Base-by-base conservation (phyloP, 2,888 invertebrate genomes). In the Archips crataeganus region DNA sequence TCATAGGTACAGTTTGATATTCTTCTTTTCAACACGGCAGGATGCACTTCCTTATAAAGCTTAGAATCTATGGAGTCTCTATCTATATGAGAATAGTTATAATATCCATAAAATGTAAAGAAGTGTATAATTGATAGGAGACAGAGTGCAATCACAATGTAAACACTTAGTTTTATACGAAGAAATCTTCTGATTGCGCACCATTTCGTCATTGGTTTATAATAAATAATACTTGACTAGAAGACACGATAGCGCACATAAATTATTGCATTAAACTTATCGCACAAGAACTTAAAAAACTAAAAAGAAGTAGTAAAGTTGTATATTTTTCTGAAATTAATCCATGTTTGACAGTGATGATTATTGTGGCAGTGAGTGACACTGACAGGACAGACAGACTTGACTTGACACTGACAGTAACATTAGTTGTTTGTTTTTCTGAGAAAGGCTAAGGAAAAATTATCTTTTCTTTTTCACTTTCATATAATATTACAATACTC, bases 1-100 rank as follows among this genome's bases (percentile, higher is more conserved):
- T 89, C 86, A 79, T 93, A 93, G 60, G 82, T 83, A 79, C 94
- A 94, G 61, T 88, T 84, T 6, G 80, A 82, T 72, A 83, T 84
- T 3, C 75, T 73, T 47, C 77, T 78, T 34, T 81, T 81, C 1
- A 77, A 42, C 3, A 78, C 71, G 57, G 80, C 80, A 0, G 90
- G 87, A 71, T 81, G 83, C 2, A 83, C 79, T 69, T 81, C 79
- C 61, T 78, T 82, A 64, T 83, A 87, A 2, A 93, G 79, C 49
- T 85, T 78, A 2, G 80, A 77, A 2, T 79, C 75, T 59, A 93
- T 77, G 0, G 81, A 77, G 9, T 86, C 82, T 51, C 76, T 75
- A 2, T 87, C 83, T 60, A 91, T 78, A 74, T 89, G 85, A 0
- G 76, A 54, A 76, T 91, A 93, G 75, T 90, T 80, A 79, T 86